A percentile compares a stretch with the other conserved stretches of the same genome.
Conservation (phyloP, 2,888 invertebrate genomes). For the Petrolisthes manimaculis region DNA sequence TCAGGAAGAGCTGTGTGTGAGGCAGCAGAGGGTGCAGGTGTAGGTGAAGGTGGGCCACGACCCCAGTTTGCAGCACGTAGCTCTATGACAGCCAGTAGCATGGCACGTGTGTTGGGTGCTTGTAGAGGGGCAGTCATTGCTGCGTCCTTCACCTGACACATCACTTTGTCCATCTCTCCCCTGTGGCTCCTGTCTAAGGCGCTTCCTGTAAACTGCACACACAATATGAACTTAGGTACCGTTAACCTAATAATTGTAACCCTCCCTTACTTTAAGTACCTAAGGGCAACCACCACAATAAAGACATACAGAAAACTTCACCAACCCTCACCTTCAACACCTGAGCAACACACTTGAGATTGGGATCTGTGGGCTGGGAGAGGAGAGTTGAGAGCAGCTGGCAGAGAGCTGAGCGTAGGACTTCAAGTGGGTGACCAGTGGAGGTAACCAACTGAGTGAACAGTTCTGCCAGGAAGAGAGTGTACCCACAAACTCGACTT, state of each 20-base stretch:
- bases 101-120: slow-evolving; percentile 32
- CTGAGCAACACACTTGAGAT: slow-evolving; percentile 64
- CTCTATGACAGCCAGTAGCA: slow-evolving; percentile 62
- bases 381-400: slow-evolving; percentile 52
- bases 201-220: slow-evolving; percentile 53
- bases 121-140: slow-evolving; percentile 57
- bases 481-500: slow-evolving; percentile 52
- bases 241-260: no score
- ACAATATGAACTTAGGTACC: neutral
- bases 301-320: neutral
- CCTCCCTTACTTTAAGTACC: no score
- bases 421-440: slow-evolving; percentile 42
- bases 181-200: slow-evolving; percentile 43
- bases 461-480: slow-evolving; percentile 62
- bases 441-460: slow-evolving; percentile 54
- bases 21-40: slow-evolving; percentile 21
- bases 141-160: slow-evolving; percentile 58
- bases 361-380: slow-evolving; percentile 45
- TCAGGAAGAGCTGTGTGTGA: slow-evolving; percentile 46
- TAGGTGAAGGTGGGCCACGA: slow-evolving; percentile 48
- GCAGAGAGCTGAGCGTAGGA: slow-evolving; percentile 54
- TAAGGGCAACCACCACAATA: neutral
- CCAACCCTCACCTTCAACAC: slow-evolving; percentile 54
- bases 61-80: slow-evolving; percentile 64
- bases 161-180: slow-evolving; percentile 55